These are phyloP conservation scores for Smithornis capensis DNA, from an alignment of 2,113 vertebrate genomes.

Conservation along the genomic window DNA sequence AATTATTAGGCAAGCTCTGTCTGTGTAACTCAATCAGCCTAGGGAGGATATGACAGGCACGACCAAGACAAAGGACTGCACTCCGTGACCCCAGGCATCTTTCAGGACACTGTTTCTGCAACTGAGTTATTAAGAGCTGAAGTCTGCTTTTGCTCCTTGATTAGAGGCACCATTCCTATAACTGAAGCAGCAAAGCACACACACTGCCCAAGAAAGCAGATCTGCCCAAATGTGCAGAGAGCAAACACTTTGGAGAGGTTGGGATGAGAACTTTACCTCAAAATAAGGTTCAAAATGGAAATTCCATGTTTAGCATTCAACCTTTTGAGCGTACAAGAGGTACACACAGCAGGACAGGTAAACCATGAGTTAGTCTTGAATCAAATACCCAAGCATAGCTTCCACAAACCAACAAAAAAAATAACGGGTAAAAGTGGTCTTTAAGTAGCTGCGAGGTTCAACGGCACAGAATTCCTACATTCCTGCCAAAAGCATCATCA, in stretches of 20 bases:
- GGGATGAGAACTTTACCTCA: neutral
- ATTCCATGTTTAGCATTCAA: neutral
- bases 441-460: neutral
- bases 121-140: neutral
- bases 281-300: neutral
- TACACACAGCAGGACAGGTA: neutral
- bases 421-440: neutral
- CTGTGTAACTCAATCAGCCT: slow-evolving; percentile 38
- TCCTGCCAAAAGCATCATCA: neutral
- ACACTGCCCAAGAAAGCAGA: neutral
- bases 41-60: slow-evolving; percentile 58
- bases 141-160: neutral
- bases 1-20: slow-evolving; percentile 58
- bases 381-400: neutral
- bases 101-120: neutral
- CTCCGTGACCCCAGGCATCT: slow-evolving; percentile 4
- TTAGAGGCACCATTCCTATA: neutral
- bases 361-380: neutral
- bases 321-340: neutral
- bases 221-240: neutral
- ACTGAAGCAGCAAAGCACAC: neutral
- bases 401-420: neutral
- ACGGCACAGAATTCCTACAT: neutral
- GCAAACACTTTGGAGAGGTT: neutral
- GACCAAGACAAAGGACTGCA: slow-evolving; percentile 16